Conservation (phyloP, 2,797 vertebrate species). For the Cyprinella venusta region DNA sequence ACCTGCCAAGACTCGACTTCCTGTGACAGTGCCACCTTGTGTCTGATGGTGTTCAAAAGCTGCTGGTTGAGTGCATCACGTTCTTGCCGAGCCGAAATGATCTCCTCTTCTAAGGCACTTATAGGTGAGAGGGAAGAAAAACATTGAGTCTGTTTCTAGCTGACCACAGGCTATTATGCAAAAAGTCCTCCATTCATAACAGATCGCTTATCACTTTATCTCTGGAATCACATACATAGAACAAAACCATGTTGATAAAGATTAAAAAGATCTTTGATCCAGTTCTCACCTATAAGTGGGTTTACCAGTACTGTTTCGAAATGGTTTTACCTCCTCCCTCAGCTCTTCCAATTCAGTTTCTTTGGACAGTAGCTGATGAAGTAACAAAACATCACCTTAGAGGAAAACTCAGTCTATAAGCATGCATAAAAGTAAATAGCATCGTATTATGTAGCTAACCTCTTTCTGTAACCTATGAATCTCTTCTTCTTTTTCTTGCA, state of each 20-base stretch:
- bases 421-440: background rate
- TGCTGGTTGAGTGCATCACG: constrained; percentile 81
- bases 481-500: constrained; percentile 76
- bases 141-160: background rate
- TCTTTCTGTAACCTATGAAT: constrained; percentile 73
- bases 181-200: background rate
- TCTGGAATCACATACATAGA: background rate
- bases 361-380: constrained; percentile 70
- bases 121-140: background rate
- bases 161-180: background rate
- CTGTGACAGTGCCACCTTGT: constrained; percentile 81
- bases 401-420: background rate
- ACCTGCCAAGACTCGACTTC: constrained; percentile 85
- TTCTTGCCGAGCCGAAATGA: constrained; percentile 69
- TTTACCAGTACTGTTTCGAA: constrained; percentile 65
- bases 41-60: constrained; percentile 82
- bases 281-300: constrained; percentile 75
- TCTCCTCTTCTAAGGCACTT: constrained; percentile 74
- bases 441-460: constrained; percentile 62
- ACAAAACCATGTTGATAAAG: background rate
- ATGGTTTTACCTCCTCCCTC: constrained; percentile 70
- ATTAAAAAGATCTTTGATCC: background rate
- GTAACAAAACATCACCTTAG: constrained; percentile 8
- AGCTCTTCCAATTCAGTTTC: constrained; percentile 70
- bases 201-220: constrained; percentile 18